phyloP scores from a whole-genome alignment of 2,113 vertebrate genomes.

The Engystomops pustulosus region DNA sequence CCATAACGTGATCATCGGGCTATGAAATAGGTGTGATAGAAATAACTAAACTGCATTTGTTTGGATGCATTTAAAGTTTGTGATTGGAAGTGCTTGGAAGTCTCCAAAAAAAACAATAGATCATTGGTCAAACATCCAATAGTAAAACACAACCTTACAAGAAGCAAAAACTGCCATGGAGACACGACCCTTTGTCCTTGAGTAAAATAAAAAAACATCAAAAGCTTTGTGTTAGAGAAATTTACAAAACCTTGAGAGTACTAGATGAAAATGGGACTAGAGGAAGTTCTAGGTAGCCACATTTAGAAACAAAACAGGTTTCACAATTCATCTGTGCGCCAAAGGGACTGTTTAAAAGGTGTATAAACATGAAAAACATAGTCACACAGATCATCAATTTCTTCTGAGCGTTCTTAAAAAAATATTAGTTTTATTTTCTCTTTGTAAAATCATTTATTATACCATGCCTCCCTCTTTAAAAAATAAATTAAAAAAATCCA shows the following conservation, averaged over 20 bases:
- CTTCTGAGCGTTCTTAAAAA: slow-evolving; percentile 89
- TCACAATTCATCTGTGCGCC: slow-evolving; percentile 81
- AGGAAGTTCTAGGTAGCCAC: slow-evolving; percentile 81
- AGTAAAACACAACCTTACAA: slow-evolving; percentile 35
- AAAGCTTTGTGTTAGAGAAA: slow-evolving; percentile 70
- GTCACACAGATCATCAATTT: slow-evolving; percentile 85
- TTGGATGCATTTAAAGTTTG: not conserved
- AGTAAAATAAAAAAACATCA: slow-evolving; percentile 74
- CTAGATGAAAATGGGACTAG: slow-evolving; percentile 78
- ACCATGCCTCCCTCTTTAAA: slow-evolving; percentile 89
- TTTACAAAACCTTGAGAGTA: slow-evolving; percentile 69
- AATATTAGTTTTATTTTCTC: slow-evolving; percentile 85
- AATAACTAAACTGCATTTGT: not conserved
- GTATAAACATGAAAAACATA: slow-evolving; percentile 88
- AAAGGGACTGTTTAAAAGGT: slow-evolving; percentile 82
- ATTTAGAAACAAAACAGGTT: slow-evolving; percentile 76
- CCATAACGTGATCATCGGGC: no score
- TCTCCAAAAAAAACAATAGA: not conserved
- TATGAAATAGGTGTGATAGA: no score
- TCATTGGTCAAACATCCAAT: not conserved
- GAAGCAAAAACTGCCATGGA: slow-evolving; percentile 11
- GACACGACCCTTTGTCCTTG: slow-evolving; percentile 62
- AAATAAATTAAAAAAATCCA: slow-evolving; percentile 88
- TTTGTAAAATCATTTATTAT: slow-evolving; percentile 90
- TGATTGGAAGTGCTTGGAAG: not conserved